Base-by-base conservation (phyloP, 2,888 invertebrate species). In the Altica lythri region DNA sequence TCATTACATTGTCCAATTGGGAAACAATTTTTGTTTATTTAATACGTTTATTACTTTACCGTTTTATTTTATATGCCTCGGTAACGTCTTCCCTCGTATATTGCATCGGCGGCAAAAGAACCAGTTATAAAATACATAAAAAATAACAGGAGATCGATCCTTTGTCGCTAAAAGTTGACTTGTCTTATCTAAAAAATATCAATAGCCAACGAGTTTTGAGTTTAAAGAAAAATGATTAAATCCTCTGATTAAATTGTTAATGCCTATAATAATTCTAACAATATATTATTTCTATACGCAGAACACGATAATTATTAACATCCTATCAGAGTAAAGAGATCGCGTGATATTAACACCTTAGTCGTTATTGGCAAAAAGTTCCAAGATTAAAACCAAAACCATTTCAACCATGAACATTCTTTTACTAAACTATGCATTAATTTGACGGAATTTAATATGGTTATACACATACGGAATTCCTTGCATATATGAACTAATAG, bases 271-370 rank as follows among this genome's bases (percentile, higher is more conserved):
- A 42, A 53, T 46, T 53, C 45, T 37, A 52, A 42, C 53, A 27
- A 40, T 32, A 19, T 38, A 38, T 46, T 46, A 53, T 53, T 53
- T 30, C 25, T 46, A 22, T 46, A 46, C 46, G 18, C 42, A 42
- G 18, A 40, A 47, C 53, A 40, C 40, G 47, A 47, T 53, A 53
- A 53, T 53, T 47, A 42, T 14, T 25, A 34, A 32, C 13, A 46
- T 47, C 42, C 29, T 47, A 47, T 51, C 42, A 32, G 42, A 47
- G 13, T 40, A 42, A 47, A 53, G 42, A 22, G 27, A 42, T 53
- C 42, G 53, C 53, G 53, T 53, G 53, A 42, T 47, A 32, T 16
- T 34, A 53, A 53, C 53, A 53, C 53, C 47, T 53, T 53, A 53
- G 34, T 16, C 42, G 18, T 46, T 47, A 47, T 53, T 53, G 53